phyloP scores from a whole-genome alignment of 2,888 invertebrate species.

The Agrilus cyanescens region DNA sequence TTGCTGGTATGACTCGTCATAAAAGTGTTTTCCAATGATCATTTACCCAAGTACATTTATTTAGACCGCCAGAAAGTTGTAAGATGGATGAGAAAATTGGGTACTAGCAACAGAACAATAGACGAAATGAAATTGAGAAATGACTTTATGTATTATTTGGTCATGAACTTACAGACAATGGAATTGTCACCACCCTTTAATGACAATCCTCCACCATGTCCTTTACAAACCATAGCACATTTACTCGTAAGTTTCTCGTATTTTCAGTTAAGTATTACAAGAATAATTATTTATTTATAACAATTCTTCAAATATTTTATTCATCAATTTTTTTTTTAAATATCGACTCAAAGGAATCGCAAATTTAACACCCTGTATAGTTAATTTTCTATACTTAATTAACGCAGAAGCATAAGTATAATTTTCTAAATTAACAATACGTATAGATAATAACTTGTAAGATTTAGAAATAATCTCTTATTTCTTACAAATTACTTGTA shows the following conservation, averaged over 20 bases:
- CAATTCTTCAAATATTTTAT: no score
- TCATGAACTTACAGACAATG: constrained; percentile 37
- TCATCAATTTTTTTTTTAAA: neutral
- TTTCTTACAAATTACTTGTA: no score
- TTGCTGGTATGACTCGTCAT: constrained; percentile 20
- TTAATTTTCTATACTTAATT: no score
- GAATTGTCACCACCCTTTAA: constrained; percentile 38
- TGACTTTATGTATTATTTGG: constrained; percentile 42
- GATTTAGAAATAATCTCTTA: no score
- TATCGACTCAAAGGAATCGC: neutral
- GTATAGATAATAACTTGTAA: no score
- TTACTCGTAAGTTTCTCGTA: constrained; percentile 31
- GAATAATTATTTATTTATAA: neutral
- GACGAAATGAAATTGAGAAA: constrained; percentile 42
- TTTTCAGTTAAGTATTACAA: neutral
- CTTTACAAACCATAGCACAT: constrained; percentile 34
- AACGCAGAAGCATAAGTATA: no score
- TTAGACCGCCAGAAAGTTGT: constrained; percentile 37
- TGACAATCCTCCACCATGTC: constrained; percentile 37
- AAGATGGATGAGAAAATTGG: constrained; percentile 41
- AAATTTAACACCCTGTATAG: no score
- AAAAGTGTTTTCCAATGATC: neutral
- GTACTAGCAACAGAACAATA: constrained; percentile 33
- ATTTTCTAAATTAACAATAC: no score
- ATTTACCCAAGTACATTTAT: neutral